Base-by-base conservation (phyloP, 2,113 vertebrate species). In the Chlamydotis undulata region DNA sequence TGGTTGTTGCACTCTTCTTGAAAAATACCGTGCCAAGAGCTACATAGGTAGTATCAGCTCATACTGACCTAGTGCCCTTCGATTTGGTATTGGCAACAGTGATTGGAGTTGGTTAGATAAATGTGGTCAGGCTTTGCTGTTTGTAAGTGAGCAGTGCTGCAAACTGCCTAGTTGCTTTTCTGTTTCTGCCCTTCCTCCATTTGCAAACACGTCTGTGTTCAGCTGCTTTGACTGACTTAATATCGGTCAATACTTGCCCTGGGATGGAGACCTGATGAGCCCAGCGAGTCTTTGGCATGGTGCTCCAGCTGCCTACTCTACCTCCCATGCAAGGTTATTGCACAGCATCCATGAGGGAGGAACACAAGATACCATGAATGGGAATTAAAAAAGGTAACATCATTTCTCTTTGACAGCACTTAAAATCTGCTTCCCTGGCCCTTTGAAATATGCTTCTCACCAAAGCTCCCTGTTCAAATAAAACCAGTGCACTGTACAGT, bases 401-500 rank as follows among this genome's bases (percentile, higher is more conserved):
- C 0, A 65, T 84, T 88, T 94, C 31, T 85, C 68, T 77, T 29
- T 89, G 83, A 67, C 69, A 78, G 78, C 83, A 80, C 83, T 96
- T 94, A 81, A 94, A 93, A 94, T 96, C 86, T 78, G 78, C 73
- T 96, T 94, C 78, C 56, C 43, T 2, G 0, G 75, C 37, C 64
- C 80, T 93, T 94, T 93, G 93, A 96, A 96, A 95, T 64, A 68
- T 11, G 64, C 83, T 81, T 95, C 90, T 91, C 31, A 87, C 56
- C 75, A 89, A 64, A 96, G 90, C 83, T 92, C 49, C 61, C 78
- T 61, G 69, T 86, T 93, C 76, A 90, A 80, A 97, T 45, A 82
- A 93, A 93, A 75, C 81, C 45, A 52, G 76, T 26, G 63, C 41
- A 31, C 53, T 73, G 59, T 61, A 59, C 80, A 74, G 92, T 59